Percentiles rank a stretch among this genome's conserved stretches.
phyloP scores from a whole-genome alignment of 2,888 invertebrate genomes.

The Sylvicola cinctus region DNA sequence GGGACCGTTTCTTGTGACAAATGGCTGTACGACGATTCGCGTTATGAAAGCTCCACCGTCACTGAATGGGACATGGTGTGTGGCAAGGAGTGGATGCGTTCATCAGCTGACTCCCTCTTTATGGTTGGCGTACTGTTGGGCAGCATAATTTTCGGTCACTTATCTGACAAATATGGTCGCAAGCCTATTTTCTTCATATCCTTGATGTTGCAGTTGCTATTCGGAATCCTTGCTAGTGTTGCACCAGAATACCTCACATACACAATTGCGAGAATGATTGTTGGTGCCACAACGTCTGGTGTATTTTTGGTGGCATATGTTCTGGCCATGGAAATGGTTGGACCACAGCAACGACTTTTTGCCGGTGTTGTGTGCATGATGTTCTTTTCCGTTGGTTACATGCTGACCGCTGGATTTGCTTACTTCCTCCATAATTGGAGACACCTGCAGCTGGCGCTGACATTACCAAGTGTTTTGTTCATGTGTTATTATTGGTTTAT shows the following conservation, averaged over 20 bases:
- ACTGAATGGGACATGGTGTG: conserved; percentile 53
- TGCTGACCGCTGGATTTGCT: conserved; percentile 44
- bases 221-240: conserved; percentile 42
- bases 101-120: conserved; percentile 43
- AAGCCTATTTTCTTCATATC: conserved; percentile 51
- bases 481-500: conserved; percentile 54
- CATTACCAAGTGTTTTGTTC: conserved; percentile 44
- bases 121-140: conserved; percentile 56
- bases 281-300: conserved; percentile 55
- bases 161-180: conserved; percentile 51
- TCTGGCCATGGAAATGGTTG: conserved; percentile 57
- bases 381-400: conserved; percentile 53
- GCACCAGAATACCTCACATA: conserved; percentile 48
- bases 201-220: conserved; percentile 43
- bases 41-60: conserved; percentile 38
- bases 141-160: conserved; percentile 46
- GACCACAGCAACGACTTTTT: conserved; percentile 40
- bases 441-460: conserved; percentile 43
- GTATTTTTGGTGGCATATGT: conserved; percentile 61
- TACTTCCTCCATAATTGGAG: conserved; percentile 48
- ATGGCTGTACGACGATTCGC: conserved; percentile 37
- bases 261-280: conserved; percentile 38
- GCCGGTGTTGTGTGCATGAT: conserved; percentile 53
- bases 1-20: conserved; percentile 25
- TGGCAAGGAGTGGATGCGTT: conserved; percentile 35